phyloP scores from a whole-genome alignment of 2,888 invertebrate genomes.

The Fragum fragum region DNA sequence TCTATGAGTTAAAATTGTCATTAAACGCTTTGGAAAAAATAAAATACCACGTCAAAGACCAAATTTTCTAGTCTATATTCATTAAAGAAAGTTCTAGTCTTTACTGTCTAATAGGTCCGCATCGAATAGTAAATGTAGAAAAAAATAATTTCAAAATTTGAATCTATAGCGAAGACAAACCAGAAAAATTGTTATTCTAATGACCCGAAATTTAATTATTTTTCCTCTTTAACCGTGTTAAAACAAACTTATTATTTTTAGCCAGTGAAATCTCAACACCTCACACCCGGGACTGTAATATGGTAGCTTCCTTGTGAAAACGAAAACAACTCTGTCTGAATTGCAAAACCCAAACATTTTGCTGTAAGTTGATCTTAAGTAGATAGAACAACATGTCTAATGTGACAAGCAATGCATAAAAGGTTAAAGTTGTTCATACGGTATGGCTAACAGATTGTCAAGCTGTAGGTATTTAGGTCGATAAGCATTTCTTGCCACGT shows the following conservation, averaged over 20 bases:
- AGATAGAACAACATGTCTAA: background rate
- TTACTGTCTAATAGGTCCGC: background rate
- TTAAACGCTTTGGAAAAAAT: no score
- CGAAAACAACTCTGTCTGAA: no score
- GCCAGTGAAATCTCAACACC: conserved; percentile 77
- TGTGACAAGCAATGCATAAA: background rate
- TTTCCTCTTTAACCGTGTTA: no score
- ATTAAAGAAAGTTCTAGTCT: background rate
- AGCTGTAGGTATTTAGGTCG: background rate
- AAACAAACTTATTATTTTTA: no score
- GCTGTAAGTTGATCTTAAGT: background rate
- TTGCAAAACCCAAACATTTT: conserved; percentile 51
- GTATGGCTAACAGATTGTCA: background rate
- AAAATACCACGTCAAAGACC: no score
- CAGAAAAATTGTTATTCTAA: no score
- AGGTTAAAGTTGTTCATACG: background rate
- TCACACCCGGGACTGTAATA: conserved; percentile 74
- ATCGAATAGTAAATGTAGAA: background rate
- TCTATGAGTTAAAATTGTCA: no score
- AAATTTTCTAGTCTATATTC: no score
- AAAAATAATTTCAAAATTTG: no score
- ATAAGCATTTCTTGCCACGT: background rate
- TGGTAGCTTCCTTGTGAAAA: conserved; percentile 79
- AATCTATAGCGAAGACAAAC: no score
- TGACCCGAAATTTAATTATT: no score